Conservation (phyloP, 2,888 invertebrate species). For the Tigriopus californicus region DNA sequence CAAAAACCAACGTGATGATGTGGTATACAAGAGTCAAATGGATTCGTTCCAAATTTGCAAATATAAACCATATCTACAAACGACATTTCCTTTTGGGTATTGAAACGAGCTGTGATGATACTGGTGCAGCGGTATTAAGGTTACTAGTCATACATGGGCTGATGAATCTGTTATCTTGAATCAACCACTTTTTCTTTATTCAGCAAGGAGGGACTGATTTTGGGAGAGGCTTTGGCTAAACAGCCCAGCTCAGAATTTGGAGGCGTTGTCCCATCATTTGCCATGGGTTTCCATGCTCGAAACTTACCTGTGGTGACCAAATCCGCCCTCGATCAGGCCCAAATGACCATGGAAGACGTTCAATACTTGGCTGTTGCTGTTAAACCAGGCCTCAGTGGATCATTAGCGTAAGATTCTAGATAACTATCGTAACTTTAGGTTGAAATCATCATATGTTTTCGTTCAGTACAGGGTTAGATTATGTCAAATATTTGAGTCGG, state of each 20-base stretch:
- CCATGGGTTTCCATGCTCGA: constrained; percentile 55
- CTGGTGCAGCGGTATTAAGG: constrained; percentile 71
- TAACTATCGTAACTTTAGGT: background rate
- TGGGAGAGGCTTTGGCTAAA: background rate
- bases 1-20: no score
- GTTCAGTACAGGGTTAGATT: constrained; percentile 14
- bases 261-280: constrained; percentile 74
- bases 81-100: constrained; percentile 50
- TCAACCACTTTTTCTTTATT: constrained; percentile 14
- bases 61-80: background rate
- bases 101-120: constrained; percentile 95
- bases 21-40: no score
- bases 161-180: constrained; percentile 17
- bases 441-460: background rate
- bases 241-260: constrained; percentile 37
- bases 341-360: constrained; percentile 35
- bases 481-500: constrained; percentile 23
- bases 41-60: no score
- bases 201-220: background rate
- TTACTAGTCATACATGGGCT: constrained; percentile 22
- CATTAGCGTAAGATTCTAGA: constrained; percentile 16
- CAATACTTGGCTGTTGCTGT: constrained; percentile 81
- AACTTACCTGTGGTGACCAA: constrained; percentile 55
- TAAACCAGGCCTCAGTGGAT: constrained; percentile 60
- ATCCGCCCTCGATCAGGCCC: constrained; percentile 42